These are phyloP conservation scores for Andrena chrysosceles DNA, from an alignment of 2,888 invertebrate species.

Conservation along the genomic window DNA sequence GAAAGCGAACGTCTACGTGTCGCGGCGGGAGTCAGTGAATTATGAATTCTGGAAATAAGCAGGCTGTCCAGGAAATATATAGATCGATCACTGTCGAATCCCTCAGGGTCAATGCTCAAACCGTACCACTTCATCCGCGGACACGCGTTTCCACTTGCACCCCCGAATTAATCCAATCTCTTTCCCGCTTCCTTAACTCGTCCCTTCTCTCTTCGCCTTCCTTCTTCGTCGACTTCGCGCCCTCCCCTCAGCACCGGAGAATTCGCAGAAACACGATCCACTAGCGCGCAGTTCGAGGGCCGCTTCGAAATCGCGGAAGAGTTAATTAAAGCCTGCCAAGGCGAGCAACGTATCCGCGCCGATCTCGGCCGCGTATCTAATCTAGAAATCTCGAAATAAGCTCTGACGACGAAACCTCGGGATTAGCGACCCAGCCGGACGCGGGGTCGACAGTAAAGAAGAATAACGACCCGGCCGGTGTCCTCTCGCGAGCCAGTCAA, in stretches of 20 bases:
- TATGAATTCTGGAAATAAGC: constrained; percentile 70
- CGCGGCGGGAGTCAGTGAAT: constrained; percentile 60
- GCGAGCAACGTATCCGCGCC: constrained; percentile 44
- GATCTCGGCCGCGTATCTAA: constrained; percentile 50
- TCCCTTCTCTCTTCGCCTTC: background rate
- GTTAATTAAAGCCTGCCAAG: constrained; percentile 62
- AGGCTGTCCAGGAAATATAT: constrained; percentile 61
- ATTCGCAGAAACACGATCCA: constrained; percentile 47
- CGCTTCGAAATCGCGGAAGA: constrained; percentile 60
- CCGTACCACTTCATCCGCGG: constrained; percentile 33
- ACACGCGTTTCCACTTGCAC: constrained; percentile 52
- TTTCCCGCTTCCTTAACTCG: constrained; percentile 10
- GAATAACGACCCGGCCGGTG: constrained; percentile 53
- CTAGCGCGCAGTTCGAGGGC: constrained; percentile 22
- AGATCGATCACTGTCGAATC: constrained; percentile 70
- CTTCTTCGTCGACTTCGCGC: constrained; percentile 28
- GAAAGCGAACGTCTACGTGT: constrained; percentile 59
- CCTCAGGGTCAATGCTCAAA: constrained; percentile 61
- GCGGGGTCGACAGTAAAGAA: constrained; percentile 36
- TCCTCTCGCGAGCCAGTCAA: background rate
- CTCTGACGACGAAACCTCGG: constrained; percentile 27
- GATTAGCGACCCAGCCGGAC: constrained; percentile 44
- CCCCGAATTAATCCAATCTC: constrained; percentile 35
- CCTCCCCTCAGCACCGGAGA: constrained; percentile 30
- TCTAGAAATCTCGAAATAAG: constrained; percentile 54